Evolutionary conservation across 2,797 vertebrate genomes (phyloP).

Genomic region (Dallia pectoralis): DNA sequence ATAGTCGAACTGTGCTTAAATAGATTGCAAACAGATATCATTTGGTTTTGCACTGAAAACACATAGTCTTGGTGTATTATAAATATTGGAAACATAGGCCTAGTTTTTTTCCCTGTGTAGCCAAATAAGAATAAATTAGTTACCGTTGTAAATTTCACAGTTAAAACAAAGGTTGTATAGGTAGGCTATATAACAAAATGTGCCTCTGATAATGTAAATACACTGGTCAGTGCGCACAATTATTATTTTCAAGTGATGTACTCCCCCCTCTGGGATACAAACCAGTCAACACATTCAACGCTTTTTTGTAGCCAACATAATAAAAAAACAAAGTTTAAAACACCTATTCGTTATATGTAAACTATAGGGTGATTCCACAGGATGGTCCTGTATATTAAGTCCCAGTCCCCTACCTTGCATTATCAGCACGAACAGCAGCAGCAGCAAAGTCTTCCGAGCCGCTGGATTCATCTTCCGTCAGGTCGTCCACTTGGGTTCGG

Average conservation of each 20-base stretch:
- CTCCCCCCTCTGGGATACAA: not conserved
- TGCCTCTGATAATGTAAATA: not conserved
- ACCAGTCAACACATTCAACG: not conserved
- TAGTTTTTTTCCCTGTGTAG: not conserved
- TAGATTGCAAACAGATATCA: not conserved
- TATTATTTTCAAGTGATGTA: not conserved
- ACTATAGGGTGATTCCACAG: not conserved
- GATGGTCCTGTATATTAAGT: not conserved
- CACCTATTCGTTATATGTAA: not conserved
- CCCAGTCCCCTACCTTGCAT: slow-evolving; percentile 62
- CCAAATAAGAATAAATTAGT: not conserved
- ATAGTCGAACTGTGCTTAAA: not conserved
- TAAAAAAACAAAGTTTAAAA: not conserved
- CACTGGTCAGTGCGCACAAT: not conserved
- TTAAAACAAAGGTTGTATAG: no score
- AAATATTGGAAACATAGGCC: not conserved
- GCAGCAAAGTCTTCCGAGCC: slow-evolving; percentile 56
- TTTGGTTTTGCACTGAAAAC: not conserved
- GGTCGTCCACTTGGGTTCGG: slow-evolving; percentile 22
- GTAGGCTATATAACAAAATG: not conserved
- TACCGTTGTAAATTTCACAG: not conserved
- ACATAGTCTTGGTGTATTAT: not conserved
- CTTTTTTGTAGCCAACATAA: no score
- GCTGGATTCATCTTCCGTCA: slow-evolving; percentile 60
- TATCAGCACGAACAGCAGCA: slow-evolving; percentile 61